A percentile compares a stretch with the other conserved stretches of the same genome.
Evolutionary conservation across 2,797 vertebrate species (phyloP).

Genomic region (Lacerta viridis): DNA sequence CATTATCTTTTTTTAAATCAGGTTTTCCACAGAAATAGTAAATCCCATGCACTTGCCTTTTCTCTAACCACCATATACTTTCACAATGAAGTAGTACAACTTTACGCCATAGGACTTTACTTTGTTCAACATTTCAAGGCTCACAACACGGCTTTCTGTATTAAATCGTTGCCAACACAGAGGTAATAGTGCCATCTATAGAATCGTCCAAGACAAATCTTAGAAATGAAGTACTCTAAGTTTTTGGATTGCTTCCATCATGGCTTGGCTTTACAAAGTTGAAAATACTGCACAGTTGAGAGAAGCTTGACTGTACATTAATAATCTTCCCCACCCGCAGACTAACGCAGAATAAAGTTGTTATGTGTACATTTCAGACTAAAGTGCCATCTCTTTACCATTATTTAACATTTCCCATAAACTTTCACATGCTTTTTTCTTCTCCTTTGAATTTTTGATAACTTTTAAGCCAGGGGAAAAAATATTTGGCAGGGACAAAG

Average conservation of each 20-base stretch:
- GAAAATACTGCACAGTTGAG: slow-evolving; percentile 23
- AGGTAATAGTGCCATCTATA: slow-evolving; percentile 24
- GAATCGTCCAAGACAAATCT: slow-evolving; percentile 17
- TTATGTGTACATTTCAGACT: not conserved
- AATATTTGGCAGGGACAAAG: slow-evolving; percentile 69
- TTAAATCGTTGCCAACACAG: slow-evolving; percentile 16
- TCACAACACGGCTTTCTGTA: slow-evolving; percentile 24
- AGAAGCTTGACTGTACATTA: not conserved
- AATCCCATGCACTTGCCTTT: not conserved
- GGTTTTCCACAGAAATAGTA: too few species aligned
- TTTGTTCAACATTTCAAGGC: fast-evolving
- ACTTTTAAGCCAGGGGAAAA: slow-evolving; percentile 53
- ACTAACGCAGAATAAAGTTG: slow-evolving; percentile 20
- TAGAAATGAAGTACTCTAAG: not conserved
- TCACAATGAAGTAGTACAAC: not conserved
- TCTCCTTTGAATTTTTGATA: slow-evolving; percentile 48
- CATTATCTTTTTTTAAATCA: too few species aligned
- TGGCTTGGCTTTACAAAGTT: slow-evolving; percentile 3
- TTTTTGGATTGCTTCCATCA: slow-evolving; percentile 43
- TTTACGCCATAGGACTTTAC: not conserved
- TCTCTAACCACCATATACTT: slow-evolving; percentile 25
- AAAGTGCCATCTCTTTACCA: not conserved
- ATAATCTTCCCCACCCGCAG: slow-evolving; percentile 1
- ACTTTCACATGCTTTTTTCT: slow-evolving; percentile 31
- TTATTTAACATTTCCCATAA: slow-evolving; percentile 47